Percentiles rank a stretch among this genome's conserved stretches.
Evolutionary conservation across 2,113 vertebrate species (phyloP).

Genomic region (Speoplatyrhinus poulsoni): DNA sequence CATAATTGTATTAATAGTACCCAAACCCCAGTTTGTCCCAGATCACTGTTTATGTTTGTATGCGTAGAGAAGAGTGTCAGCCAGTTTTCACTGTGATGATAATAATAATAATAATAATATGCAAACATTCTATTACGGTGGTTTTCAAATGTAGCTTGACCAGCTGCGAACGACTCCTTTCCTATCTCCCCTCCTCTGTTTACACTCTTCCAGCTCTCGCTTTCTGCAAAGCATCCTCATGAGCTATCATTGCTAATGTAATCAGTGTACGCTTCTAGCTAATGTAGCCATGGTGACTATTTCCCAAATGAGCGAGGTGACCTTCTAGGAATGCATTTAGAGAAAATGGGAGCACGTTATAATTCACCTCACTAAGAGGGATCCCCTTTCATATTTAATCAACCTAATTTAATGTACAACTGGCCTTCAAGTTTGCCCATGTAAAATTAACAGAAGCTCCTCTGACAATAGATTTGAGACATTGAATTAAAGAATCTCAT

Average conservation of each 20-base stretch:
- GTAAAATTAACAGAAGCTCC: constrained; percentile 19
- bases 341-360: constrained; percentile 51
- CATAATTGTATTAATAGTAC: too few relatives aligned
- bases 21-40: too few relatives aligned
- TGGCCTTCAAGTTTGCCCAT: constrained; percentile 5
- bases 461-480: background rate
- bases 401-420: constrained; percentile 33
- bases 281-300: constrained; percentile 69
- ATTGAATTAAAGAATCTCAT: too few relatives aligned
- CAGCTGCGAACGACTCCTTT: constrained; percentile 3
- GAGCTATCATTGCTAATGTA: constrained; percentile 67
- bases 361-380: constrained; percentile 29
- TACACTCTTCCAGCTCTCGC: constrained; percentile 15
- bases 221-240: constrained; percentile 59
- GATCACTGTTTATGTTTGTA: too few relatives aligned
- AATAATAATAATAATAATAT: background rate
- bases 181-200: constrained; percentile 5
- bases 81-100: background rate
- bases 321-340: constrained; percentile 55
- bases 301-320: constrained; percentile 67
- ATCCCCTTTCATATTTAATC: constrained; percentile 32
- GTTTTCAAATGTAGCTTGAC: background rate
- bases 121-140: background rate
- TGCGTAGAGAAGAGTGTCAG: too few relatives aligned
- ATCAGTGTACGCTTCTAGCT: constrained; percentile 56